Evolutionary conservation across 2,888 invertebrate genomes (phyloP).

Genomic region (Drosophila prostipennis): DNA sequence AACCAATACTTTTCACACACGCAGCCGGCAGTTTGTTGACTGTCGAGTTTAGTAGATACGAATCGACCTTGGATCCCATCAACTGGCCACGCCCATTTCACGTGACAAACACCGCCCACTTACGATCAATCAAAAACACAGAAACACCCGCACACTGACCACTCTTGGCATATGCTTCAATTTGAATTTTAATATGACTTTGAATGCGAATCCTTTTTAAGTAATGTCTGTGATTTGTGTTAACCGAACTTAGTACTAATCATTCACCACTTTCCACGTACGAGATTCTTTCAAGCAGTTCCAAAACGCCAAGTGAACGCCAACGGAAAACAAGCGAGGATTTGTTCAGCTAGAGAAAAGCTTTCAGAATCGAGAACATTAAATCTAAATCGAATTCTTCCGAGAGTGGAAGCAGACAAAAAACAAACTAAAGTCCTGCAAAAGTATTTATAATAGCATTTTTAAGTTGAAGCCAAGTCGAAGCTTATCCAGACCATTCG

Average conservation of each 20-base stretch:
- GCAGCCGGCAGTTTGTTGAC: slow-evolving; percentile 9
- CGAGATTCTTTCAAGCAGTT: slow-evolving; percentile 50
- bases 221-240: slow-evolving; percentile 58
- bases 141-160: slow-evolving; percentile 34
- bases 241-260: slow-evolving; percentile 35
- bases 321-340: slow-evolving; percentile 31
- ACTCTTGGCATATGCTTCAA: slow-evolving; percentile 67
- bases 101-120: slow-evolving; percentile 26
- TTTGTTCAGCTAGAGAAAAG: slow-evolving; percentile 8
- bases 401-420: slow-evolving; percentile 4
- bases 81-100: slow-evolving; percentile 27
- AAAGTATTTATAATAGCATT: slow-evolving; percentile 3
- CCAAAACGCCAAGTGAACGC: slow-evolving; percentile 44
- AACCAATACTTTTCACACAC: slow-evolving; percentile 38
- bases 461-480: slow-evolving; percentile 28
- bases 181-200: slow-evolving; percentile 58
- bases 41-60: slow-evolving; percentile 11
- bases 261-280: slow-evolving; percentile 42
- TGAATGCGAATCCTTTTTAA: slow-evolving; percentile 48
- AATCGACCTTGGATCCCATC: slow-evolving; percentile 21
- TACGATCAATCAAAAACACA: slow-evolving; percentile 16
- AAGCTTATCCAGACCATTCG: slow-evolving; percentile 9
- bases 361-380: slow-evolving; percentile 5
- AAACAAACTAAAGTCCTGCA: not conserved
- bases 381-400: slow-evolving; percentile 7